Percentiles rank a stretch among this genome's conserved stretches.
Conservation (phyloP, 2,888 invertebrate species). For the Priapulus caudatus region DNA sequence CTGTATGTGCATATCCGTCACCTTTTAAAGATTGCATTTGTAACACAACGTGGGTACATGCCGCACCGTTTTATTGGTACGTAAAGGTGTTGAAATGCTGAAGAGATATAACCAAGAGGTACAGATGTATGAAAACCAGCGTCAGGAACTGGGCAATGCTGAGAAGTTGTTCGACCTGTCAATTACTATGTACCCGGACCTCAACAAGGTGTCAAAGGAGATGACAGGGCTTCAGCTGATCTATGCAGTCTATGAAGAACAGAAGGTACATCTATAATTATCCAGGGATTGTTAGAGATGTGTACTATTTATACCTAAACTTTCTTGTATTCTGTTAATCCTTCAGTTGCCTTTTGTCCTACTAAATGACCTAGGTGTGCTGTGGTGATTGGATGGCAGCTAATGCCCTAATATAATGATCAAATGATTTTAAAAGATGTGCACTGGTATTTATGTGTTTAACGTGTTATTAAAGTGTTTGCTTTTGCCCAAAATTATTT, state of each 20-base stretch:
- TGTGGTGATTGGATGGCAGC: too few relatives aligned
- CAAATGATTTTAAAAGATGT: too few relatives aligned
- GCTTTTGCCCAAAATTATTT: too few relatives aligned
- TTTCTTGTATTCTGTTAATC: not conserved
- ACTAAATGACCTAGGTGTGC: too few relatives aligned
- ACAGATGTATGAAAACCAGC: constrained; percentile 50
- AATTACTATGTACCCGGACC: constrained; percentile 66
- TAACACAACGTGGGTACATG: not conserved
- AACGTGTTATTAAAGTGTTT: too few relatives aligned
- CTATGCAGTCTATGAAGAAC: constrained; percentile 63
- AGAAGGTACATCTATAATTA: constrained; percentile 44
- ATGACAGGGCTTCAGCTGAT: constrained; percentile 52
- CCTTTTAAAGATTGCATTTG: too few relatives aligned
- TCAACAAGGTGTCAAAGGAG: constrained; percentile 43
- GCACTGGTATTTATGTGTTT: too few relatives aligned
- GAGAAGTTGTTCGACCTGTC: constrained; percentile 78
- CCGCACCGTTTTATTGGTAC: constrained; percentile 1
- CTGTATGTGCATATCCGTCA: too few relatives aligned
- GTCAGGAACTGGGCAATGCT: constrained; percentile 53
- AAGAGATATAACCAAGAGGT: constrained; percentile 54
- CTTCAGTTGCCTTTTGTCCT: not conserved
- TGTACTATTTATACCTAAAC: not conserved
- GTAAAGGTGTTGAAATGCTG: constrained; percentile 36
- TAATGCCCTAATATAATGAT: too few relatives aligned
- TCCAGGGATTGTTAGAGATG: not conserved